Conservation (phyloP, 2,888 invertebrate species). For the Ptilodon capucinus region DNA sequence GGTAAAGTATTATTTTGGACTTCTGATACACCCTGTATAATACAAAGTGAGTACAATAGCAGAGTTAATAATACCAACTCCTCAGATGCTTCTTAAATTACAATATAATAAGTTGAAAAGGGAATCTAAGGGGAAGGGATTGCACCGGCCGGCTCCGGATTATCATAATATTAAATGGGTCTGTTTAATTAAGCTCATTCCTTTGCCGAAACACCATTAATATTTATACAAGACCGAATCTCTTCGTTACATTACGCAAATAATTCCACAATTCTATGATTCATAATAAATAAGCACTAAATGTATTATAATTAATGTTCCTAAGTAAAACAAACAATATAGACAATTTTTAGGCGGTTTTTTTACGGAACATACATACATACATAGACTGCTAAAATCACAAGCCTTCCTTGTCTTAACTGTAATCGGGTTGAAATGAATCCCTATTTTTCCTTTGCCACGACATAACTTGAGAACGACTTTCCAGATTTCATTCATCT, state of each 20-base stretch:
- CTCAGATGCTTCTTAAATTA: neutral
- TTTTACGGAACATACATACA: too few species aligned
- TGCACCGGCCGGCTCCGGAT: neutral
- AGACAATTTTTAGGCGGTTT: too few species aligned
- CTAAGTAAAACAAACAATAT: too few species aligned
- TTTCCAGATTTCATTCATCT: too few species aligned
- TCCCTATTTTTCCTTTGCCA: too few species aligned
- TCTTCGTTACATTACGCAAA: constrained; percentile 13
- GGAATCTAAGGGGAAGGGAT: neutral
- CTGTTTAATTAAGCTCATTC: constrained; percentile 24
- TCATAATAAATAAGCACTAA: neutral
- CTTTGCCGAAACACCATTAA: constrained; percentile 18
- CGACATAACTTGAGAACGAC: too few species aligned
- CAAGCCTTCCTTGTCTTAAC: too few species aligned
- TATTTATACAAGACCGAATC: constrained; percentile 16
- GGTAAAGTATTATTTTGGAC: too few species aligned
- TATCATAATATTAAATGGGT: constrained; percentile 3
- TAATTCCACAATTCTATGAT: constrained; percentile 10
- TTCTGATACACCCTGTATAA: too few species aligned
- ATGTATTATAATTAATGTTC: neutral
- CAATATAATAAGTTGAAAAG: neutral
- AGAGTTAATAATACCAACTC: neutral
- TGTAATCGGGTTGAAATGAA: too few species aligned
- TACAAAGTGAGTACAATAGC: neutral
- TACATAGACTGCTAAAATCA: too few species aligned